A percentile compares a stretch with the other conserved stretches of the same genome.
Conservation (phyloP, 1,140 invertebrate species). For the Pinna nobilis region DNA sequence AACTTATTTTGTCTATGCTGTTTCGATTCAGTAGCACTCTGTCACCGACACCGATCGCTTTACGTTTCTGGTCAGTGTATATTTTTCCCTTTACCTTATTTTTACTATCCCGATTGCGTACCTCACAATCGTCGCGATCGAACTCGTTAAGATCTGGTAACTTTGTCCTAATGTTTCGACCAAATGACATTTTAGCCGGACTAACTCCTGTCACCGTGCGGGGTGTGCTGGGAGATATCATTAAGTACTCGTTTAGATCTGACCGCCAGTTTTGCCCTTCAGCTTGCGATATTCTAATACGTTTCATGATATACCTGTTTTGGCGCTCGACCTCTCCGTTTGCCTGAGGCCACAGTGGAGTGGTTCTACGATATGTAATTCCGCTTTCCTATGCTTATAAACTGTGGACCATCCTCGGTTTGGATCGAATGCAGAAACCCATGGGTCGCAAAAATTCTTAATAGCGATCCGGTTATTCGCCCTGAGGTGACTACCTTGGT, state of each 20-base stretch:
- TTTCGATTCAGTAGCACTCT: constrained; percentile 30
- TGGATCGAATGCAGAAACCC: constrained; percentile 30
- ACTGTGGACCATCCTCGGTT: constrained; percentile 35
- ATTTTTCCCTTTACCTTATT: constrained; percentile 22
- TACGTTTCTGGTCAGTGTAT: constrained; percentile 15
- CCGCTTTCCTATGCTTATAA: constrained; percentile 11
- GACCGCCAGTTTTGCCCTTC: constrained; percentile 41
- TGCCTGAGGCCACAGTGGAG: constrained; percentile 43
- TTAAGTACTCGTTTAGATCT: constrained; percentile 44
- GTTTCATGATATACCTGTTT: constrained; percentile 51
- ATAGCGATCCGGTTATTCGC: constrained; percentile 13
- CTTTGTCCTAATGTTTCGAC: constrained; percentile 43
- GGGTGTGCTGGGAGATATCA: constrained; percentile 45
- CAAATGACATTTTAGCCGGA: constrained; percentile 41
- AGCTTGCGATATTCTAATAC: constrained; percentile 43
- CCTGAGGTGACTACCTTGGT: constrained; percentile 24
- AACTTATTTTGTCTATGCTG: constrained; percentile 21
- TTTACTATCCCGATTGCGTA: constrained; percentile 10
- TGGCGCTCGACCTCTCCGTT: constrained; percentile 56
- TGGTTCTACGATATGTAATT: constrained; percentile 27
- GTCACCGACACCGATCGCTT: constrained; percentile 15
- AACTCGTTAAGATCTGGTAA: constrained; percentile 24
- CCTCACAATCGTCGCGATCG: constrained; percentile 6
- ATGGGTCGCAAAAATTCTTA: constrained; percentile 38
- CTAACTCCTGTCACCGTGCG: constrained; percentile 45